A percentile compares a stretch with the other conserved stretches of the same genome.
These are phyloP conservation scores for Protonemura montana DNA, from an alignment of 2,888 invertebrate genomes.

Conservation along the genomic window DNA sequence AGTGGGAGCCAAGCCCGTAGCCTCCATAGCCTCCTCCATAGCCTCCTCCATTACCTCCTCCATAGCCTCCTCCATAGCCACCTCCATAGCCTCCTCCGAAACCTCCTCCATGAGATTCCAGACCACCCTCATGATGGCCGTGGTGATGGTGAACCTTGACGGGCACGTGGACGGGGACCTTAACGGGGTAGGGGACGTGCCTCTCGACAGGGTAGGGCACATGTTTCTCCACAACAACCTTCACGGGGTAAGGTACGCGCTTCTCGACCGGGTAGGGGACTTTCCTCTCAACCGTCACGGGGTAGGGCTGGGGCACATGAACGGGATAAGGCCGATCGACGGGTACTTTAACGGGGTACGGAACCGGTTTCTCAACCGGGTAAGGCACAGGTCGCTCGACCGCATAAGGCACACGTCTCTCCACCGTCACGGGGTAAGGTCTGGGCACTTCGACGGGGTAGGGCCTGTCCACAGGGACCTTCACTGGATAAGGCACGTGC, in stretches of 20 bases:
- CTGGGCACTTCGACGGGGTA: conserved; percentile 74
- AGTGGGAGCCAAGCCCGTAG: not conserved
- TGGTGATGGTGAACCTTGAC: conserved; percentile 30
- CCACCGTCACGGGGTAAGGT: conserved; percentile 68
- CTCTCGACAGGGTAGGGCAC: conserved; percentile 70
- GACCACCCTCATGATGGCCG: not conserved
- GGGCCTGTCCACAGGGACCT: conserved; percentile 76
- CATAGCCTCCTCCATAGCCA: not conserved
- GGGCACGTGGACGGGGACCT: conserved; percentile 63
- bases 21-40: conserved; percentile 1
- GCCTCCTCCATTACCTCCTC: no score
- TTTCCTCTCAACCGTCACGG: conserved; percentile 68
- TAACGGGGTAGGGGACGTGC: conserved; percentile 61
- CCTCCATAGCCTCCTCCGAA: not conserved
- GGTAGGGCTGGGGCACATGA: conserved; percentile 73
- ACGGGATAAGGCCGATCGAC: conserved; percentile 44
- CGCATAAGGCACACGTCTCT: conserved; percentile 62
- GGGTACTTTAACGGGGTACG: conserved; percentile 45
- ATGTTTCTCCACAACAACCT: conserved; percentile 61
- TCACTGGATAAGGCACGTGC: conserved; percentile 62
- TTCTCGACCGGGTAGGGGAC: conserved; percentile 51
- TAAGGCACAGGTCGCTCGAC: conserved; percentile 62
- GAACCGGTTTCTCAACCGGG: conserved; percentile 42
- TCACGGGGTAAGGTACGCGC: conserved; percentile 71
- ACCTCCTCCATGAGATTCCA: not conserved